Evolutionary conservation across 2,888 invertebrate species (phyloP).

Genomic region (Synanthedon andrenaeformis): DNA sequence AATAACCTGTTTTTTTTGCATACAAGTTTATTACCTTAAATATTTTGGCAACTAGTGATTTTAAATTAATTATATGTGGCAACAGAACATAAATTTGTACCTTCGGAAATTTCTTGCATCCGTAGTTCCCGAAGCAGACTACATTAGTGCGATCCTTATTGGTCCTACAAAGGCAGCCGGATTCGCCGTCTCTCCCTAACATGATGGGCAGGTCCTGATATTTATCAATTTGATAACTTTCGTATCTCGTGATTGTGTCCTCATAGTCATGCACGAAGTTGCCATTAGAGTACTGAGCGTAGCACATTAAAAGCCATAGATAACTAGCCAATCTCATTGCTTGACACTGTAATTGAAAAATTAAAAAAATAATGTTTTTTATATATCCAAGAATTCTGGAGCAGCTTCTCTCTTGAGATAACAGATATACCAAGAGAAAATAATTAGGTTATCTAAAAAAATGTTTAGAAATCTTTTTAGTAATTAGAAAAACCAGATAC

Average conservation of each 20-base stretch:
- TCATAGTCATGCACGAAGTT: conserved; percentile 44
- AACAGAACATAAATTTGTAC: conserved; percentile 14
- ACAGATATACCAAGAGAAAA: too few species aligned
- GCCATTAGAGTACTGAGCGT: conserved; percentile 37
- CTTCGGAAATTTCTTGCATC: conserved; percentile 61
- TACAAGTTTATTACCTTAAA: too few species aligned
- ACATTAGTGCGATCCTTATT: conserved; percentile 30
- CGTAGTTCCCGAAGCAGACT: conserved; percentile 67
- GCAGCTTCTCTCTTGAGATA: too few species aligned
- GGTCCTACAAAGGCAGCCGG: conserved; percentile 66
- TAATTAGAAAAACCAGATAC: too few species aligned
- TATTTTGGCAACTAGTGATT: too few species aligned
- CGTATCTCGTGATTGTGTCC: conserved; percentile 26
- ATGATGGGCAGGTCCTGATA: conserved; percentile 35
- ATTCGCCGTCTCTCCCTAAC: conserved; percentile 37
- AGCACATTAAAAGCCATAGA: conserved; percentile 52
- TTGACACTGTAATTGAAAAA: conserved; percentile 1
- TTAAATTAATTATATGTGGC: neutral
- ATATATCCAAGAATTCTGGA: too few species aligned
- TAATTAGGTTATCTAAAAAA: too few species aligned
- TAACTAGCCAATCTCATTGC: conserved; percentile 36
- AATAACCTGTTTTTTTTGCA: too few species aligned
- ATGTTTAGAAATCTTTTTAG: too few species aligned
- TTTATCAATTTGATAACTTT: conserved; percentile 23
- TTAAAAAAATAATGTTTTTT: neutral